Base-by-base conservation (phyloP, 2,113 vertebrate genomes). In the Clinocottus analis region DNA sequence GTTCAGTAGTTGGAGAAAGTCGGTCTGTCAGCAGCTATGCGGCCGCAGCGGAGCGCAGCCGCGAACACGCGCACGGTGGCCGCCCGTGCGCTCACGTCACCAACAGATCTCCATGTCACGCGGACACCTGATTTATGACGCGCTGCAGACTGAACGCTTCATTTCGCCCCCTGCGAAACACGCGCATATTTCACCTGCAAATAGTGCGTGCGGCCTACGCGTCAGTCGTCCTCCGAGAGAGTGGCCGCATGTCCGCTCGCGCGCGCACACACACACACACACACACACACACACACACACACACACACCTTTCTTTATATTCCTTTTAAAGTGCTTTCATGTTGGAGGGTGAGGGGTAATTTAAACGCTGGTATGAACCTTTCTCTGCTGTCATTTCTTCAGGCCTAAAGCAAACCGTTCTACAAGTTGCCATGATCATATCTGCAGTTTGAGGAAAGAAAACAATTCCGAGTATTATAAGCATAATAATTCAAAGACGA, bases 111-210 rank as follows among this genome's bases (percentile, higher is more conserved):
- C 71, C 70, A 84, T 85, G 89, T 86, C 85, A 85, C 80, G 56
- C 73, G 85, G 85, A 69, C 86, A 85, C 70, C 83, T 92, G 92
- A 95, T 94, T 94, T 93, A 93, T 84, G 37, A 62, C 60, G 75
- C 86, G 77, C 86, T 74, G 90, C 88, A 76, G 59, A 80, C 67
- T 82, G 11, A 33, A 72, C 59, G 91, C 90, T 85, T 78, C 92
- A 88, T 94, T 93, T 92, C 80, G 14, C 53, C 53, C 23, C 53
- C 75, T 41, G 72, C 79, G 72, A 89, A 5, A 93, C 91, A 86
- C 31, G 76, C 75, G 63, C 75, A 84, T 91, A 87, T 92, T 92
- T 94, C 88, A 93, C 80, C 78, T 85, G 77, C 60, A 78, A 80
- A 90, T 35, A 41, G 77, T 43, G 60, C 33, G 55, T 37, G 80